Evolutionary conservation across 2,797 vertebrate species (phyloP).

Genomic region (Macroramphosus scolopax): DNA sequence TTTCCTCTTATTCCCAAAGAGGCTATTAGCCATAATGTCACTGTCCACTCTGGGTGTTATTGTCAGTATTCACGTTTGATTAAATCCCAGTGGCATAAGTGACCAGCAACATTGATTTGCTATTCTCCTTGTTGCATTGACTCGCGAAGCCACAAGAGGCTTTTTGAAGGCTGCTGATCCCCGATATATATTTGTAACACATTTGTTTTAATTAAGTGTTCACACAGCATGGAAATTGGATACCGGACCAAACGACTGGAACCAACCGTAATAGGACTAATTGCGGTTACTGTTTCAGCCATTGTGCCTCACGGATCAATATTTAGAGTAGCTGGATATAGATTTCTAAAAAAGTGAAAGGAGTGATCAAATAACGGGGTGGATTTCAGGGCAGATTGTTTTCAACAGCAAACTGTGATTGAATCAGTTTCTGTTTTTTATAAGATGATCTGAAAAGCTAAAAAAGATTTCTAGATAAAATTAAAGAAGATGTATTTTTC

Average conservation of each 20-base stretch:
- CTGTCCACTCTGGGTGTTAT: conserved; percentile 52
- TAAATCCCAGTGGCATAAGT: conserved; percentile 76
- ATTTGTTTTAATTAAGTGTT: conserved; percentile 88
- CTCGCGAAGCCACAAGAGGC: conserved; percentile 70
- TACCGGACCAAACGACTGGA: conserved; percentile 79
- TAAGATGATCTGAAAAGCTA: no score
- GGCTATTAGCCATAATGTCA: conserved; percentile 58
- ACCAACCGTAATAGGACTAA: conserved; percentile 78
- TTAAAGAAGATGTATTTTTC: no score
- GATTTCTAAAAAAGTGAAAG: conserved; percentile 49
- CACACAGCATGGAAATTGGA: conserved; percentile 82
- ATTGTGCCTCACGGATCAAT: conserved; percentile 71
- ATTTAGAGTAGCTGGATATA: conserved; percentile 71
- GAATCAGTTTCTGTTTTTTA: no score
- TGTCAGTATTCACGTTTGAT: conserved; percentile 74
- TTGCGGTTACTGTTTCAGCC: conserved; percentile 74
- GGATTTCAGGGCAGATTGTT: conserved; percentile 33
- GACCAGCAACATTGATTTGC: conserved; percentile 79
- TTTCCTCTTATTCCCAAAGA: conserved; percentile 51
- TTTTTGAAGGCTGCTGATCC: conserved; percentile 77
- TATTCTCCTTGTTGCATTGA: conserved; percentile 78
- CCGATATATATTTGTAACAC: conserved; percentile 82
- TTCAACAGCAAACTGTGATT: conserved; percentile 9
- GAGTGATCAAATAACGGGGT: conserved; percentile 56
- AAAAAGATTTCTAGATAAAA: no score